These are phyloP conservation scores for Anthoscopus minutus DNA, from an alignment of 2,113 vertebrate genomes.

Conservation along the genomic window DNA sequence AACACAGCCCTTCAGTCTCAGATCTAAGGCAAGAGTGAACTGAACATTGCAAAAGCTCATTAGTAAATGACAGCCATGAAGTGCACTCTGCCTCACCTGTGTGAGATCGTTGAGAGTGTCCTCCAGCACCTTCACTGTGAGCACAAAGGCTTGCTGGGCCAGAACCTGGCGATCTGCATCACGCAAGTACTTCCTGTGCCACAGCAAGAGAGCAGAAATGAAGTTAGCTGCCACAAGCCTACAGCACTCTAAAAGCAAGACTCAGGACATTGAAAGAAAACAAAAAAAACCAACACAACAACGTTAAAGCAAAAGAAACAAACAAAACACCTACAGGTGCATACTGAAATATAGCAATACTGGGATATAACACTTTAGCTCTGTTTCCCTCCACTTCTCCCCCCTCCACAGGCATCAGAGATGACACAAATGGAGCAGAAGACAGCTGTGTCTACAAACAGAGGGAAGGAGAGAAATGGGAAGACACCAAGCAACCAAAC, in stretches of 20 bases:
- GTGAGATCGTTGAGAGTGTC: conserved; percentile 91
- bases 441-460: not conserved
- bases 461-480: not conserved
- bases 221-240: not conserved
- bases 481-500: not conserved
- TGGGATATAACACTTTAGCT: not conserved
- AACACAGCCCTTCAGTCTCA: not conserved
- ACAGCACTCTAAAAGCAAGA: not conserved
- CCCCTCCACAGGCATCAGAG: not conserved
- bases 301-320: not conserved
- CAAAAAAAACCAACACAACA: not conserved
- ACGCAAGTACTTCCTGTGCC: conserved; percentile 89
- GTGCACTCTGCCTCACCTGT: conserved; percentile 67
- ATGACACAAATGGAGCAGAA: not conserved
- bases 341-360: not conserved
- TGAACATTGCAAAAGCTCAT: not conserved
- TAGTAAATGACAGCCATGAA: fast-evolving
- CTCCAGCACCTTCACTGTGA: conserved; percentile 95
- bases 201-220: not conserved
- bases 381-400: not conserved
- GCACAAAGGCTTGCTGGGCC: conserved; percentile 92
- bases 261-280: not conserved
- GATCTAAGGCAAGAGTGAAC: not conserved
- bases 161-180: conserved; percentile 98
- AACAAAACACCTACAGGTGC: not conserved